Evolutionary conservation across 2,113 vertebrate species (phyloP), one percentile per base, ranked within the genome.

Genomic region (Manacus vitellinus): DNA sequence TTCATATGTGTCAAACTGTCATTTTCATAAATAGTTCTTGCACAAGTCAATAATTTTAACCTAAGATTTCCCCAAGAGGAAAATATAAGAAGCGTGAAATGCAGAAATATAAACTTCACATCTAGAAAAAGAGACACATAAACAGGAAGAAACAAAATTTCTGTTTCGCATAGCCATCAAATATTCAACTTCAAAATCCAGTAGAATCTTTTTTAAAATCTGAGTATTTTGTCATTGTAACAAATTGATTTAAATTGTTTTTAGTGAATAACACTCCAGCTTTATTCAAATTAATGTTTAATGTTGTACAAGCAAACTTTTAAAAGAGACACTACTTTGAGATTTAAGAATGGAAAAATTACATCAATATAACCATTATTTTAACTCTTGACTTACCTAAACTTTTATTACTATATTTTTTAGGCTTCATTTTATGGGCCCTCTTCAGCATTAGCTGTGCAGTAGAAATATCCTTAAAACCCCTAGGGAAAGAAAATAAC

Each of bases 401-500:
- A 86, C 93, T 98, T 95, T 96, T 98, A 79, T 92, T 89, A 89
- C 85, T 95, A 28, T 95, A 92, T 92, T 98, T 99, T 89, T 98
- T 98, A 14, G 98, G 97, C 85, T 98, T 99, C 99, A 99, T 99
- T 97, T 98, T 99, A 87, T 98, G 96, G 63, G 99, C 99, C 95
- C 99, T 99, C 96, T 98, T 99, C 68, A 99, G 97, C 98, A 99
- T 99, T 79, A 99, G 97, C 28, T 98, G 98, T 78, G 98, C 99
- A 66, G 99, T 99, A 89, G 98, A 97, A 88, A 98, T 97, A 93
- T 99, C 95, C 31, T 97, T 98, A 97, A 99, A 98, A 66, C 99
- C 99, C 99, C 99, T 99, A 85, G 37, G 58, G 87, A 95, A 91
- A 98, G 67, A 95, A 74, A 83, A 95, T 52, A 97, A 76, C 70